phyloP scores from a whole-genome alignment of 2,888 invertebrate species.

The Chrysolina oricalcia region DNA sequence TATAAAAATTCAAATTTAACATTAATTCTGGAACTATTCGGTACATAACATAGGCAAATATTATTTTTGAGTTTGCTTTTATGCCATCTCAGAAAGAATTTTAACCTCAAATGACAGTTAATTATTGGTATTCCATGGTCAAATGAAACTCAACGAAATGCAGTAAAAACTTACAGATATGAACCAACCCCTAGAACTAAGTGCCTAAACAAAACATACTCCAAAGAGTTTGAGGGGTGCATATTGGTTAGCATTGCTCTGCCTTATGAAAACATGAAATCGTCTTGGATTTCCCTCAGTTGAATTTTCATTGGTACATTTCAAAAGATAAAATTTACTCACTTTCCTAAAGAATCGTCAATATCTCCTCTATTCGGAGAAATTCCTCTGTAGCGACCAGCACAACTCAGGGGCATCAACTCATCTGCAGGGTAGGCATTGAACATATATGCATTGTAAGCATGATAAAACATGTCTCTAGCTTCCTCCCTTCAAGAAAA shows the following conservation, averaged over 20 bases:
- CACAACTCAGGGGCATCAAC: slow-evolving; percentile 96
- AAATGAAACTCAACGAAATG: too few relatives aligned
- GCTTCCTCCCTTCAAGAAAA: slow-evolving; percentile 85
- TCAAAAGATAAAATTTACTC: slow-evolving; percentile 70
- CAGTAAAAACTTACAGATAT: too few relatives aligned
- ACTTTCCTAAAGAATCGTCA: slow-evolving; percentile 98
- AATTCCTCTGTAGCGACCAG: slow-evolving; percentile 91
- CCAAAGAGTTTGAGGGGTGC: too few relatives aligned
- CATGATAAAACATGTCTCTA: slow-evolving; percentile 97
- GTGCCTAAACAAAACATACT: not conserved
- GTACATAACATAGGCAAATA: too few relatives aligned
- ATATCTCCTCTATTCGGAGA: slow-evolving; percentile 95
- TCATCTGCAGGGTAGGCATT: slow-evolving; percentile 99
- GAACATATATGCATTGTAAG: slow-evolving; percentile 95
- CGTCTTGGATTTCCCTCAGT: not conserved
- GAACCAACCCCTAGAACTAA: too few relatives aligned
- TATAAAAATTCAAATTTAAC: too few relatives aligned
- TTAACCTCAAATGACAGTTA: too few relatives aligned
- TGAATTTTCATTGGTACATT: not conserved
- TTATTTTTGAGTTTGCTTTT: too few relatives aligned
- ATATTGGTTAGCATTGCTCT: not conserved
- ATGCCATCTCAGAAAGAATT: too few relatives aligned
- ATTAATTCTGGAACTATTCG: too few relatives aligned
- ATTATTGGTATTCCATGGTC: too few relatives aligned
- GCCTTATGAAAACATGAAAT: not conserved